phyloP scores from a whole-genome alignment of 2,113 vertebrate species.

The Puffinus mauretanicus region DNA sequence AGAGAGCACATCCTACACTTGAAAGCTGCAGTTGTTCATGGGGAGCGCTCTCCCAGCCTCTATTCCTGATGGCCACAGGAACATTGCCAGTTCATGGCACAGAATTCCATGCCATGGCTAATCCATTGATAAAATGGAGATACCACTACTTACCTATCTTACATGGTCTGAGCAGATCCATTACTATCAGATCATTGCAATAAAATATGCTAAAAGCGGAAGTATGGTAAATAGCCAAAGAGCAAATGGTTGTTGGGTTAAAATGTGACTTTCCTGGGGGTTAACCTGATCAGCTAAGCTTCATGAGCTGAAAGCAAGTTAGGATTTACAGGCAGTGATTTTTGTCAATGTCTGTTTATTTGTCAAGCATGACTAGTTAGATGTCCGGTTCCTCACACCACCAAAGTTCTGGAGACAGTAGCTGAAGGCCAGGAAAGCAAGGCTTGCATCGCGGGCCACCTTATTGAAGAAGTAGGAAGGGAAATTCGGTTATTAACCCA shows the following conservation, averaged over 20 bases:
- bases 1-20: background rate
- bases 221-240: background rate
- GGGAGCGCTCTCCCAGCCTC: background rate
- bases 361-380: conserved; percentile 21
- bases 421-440: conserved; percentile 59
- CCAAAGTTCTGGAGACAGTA: conserved; percentile 63
- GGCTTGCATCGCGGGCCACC: conserved; percentile 46
- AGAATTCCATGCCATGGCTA: background rate
- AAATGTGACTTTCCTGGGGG: background rate
- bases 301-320: conserved; percentile 18
- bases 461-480: conserved; percentile 59
- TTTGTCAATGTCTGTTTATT: conserved; percentile 21
- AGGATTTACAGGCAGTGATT: conserved; percentile 1
- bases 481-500: conserved; percentile 33
- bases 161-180: background rate
- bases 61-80: background rate
- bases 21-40: background rate
- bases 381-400: conserved; percentile 49
- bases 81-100: background rate
- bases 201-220: conserved; percentile 10
- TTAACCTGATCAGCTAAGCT: conserved; percentile 47
- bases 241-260: conserved; percentile 17
- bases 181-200: background rate
- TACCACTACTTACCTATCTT: conserved; percentile 1
- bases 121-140: background rate